Evolutionary conservation across 2,113 vertebrate genomes (phyloP), one percentile per base, ranked within the genome.

Genomic region (Zeus faber): DNA sequence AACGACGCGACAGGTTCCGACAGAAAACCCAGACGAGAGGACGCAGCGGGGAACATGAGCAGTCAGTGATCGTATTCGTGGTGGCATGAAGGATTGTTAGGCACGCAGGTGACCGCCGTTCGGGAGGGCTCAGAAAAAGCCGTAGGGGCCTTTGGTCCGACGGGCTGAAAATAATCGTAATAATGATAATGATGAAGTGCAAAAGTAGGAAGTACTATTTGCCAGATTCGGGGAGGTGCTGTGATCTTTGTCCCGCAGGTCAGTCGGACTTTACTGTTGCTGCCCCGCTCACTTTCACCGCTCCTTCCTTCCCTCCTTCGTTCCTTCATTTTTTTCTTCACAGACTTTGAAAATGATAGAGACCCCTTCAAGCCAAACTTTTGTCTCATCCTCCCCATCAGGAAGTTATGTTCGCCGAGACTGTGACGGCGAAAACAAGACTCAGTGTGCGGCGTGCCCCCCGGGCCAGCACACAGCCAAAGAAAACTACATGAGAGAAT

Each of bases 201-300:
- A 0, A 3, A 0, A 1, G 0, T 0, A 31, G 53, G 20, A 8
- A 53, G 18, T 63, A 58, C 8, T 0, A 0, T 0, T 5, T 0
- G 2, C 3, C 29, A 9, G 6, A 21, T 13, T 62, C 13, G 7
- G 6, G 6, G 2, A 3, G 0, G 21, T 83, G 80, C 68, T 85
- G 84, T 6, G 16, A 58, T 7, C 21, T 3, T 6, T 86, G 84
- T 20, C 2, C 22, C 8, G 52, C 76, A 80, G 84, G 84, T 86
- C 17, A 72, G 82, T 86, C 27, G 9, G 17, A 58, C 13, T 3
- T 49, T 1, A 49, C 50, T 22, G 8, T 45, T 29, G 4, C 18
- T 22, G 11, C 16, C 8, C 41, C 11, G 35, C 16, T n/a, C 16
- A 40, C 6, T 11, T 25, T 50, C 17, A 18, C 5, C 3, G 37